Base-by-base conservation (phyloP, 2,797 vertebrate species). In the Champsocephalus gunnari region DNA sequence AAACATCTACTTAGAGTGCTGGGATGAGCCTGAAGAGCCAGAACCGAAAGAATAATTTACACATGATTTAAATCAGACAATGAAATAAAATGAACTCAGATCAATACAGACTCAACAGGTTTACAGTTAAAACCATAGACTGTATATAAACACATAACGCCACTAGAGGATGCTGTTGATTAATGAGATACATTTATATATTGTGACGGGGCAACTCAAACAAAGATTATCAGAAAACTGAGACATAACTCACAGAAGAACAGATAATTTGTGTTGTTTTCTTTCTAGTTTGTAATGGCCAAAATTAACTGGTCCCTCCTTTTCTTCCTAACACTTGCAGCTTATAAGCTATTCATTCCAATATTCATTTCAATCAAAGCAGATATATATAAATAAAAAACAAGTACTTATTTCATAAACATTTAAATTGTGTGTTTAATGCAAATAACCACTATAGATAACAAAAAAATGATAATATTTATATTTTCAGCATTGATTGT, bases 131-230 rank as follows among this genome's bases (percentile, higher is more conserved):
- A 57, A 0, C 7, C 24, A 24, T 24, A 24, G 3, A 24, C 24
- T 24, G 24, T 24, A 24, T 24, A 24, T 24, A 24, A 24, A 28
- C 24, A 11, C 9, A 0, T 41, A 3, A 4, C 9, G 2, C 67
- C 88, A 71, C 61, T 62, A 81, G 88, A 71, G 64, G 67, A 24
- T 0, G 70, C 54, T 81, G 77, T 47, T 66, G 68, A 21, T 66
- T 19, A 65, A 34, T 50, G 11, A 74, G 38, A 74, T 17, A 58
- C 12, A 16, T 4, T 62, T 28, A 38, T 3, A 56, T 5, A 3
- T 0, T 0, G 13, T 2, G 2, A 12, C n/a, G 12, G 43, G 3
- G 2, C 53, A 2, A 11, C n/a, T 3, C 4, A 3, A 55, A 73
- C 62, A 79, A 76, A 75, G 63, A 75, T n/a, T 48, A 19, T 4